Base-by-base conservation (phyloP, 2,797 vertebrate species). In the Rhyacichthys aspro region DNA sequence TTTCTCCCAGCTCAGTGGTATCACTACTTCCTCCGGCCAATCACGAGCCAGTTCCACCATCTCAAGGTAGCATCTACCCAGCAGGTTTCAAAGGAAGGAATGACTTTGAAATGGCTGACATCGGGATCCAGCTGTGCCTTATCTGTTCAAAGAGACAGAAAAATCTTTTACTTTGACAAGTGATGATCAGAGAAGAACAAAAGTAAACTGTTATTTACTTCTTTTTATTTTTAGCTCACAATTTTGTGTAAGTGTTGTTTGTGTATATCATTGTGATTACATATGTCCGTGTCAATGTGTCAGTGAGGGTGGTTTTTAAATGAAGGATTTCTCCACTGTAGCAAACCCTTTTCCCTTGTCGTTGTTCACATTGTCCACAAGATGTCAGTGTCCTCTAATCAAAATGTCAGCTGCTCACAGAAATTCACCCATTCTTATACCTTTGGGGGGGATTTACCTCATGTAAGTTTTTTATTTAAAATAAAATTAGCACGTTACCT, bases 1-100 rank as follows among this genome's bases (percentile, higher is more conserved):
- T 47, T 98, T 98, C 88, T 99, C 96, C 10, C 95, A 96, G 91
- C 94, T 97, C 78, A 98, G 96, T 12, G 94, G 90, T 9, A 92
- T 89, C 89, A 99, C 97, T 70, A 96, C 95, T 43, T 93, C 94
- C 61, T 98, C 96, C 53, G 92, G 86, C 90, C 95, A 96, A 79
- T 98, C 96, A 10, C 93, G 95, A 36, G 85, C 92, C 86, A 94
- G 94, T 87, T 98, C 95, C 79, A 93, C 91, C 83, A 67, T 95
- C 81, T 98, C 96, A 81, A 96, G 95, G 93, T 99, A 97, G 93
- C 82, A 52, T 68, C 66, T 34, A 34, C 33, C 50, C 63, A 45
- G 57, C 23, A 11, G 60, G 43, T 17, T 32, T 55, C 39, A 39
- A n/a, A 54, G 38, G 16, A 53, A 3, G 33, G 1, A 17, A 33